These are phyloP conservation scores for Nemurella pictetii DNA, from an alignment of 2,888 invertebrate genomes.

Conservation along the genomic window DNA sequence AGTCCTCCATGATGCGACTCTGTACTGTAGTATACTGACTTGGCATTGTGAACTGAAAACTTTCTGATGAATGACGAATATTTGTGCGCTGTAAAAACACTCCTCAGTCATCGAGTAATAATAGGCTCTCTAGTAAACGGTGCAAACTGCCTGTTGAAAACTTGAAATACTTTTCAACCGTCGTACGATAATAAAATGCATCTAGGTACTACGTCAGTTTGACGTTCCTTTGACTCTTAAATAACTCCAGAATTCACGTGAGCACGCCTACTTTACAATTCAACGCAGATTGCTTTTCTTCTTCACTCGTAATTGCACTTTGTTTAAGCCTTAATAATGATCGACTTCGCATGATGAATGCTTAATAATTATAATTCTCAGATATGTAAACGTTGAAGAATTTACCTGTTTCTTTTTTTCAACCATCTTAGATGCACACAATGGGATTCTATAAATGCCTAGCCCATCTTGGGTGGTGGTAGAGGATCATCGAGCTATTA, in stretches of 20 bases:
- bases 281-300: not conserved
- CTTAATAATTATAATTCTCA: not conserved
- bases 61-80: slow-evolving; percentile 1
- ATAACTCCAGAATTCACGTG: not conserved
- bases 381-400: not conserved
- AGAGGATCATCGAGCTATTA: not conserved
- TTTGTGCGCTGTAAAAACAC: slow-evolving; percentile 4
- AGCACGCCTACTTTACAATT: not conserved
- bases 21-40: not conserved
- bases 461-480: not conserved
- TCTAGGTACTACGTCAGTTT: not conserved
- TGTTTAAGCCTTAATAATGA: not conserved
- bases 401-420: not conserved
- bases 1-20: not conserved
- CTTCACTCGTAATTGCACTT: not conserved
- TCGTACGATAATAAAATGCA: not conserved
- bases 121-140: not conserved
- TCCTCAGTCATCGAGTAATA: not conserved
- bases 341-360: not conserved
- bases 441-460: not conserved
- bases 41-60: not conserved
- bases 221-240: not conserved
- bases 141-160: not conserved
- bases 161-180: slow-evolving; percentile 1
- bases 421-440: not conserved